Evolutionary conservation across 2,113 vertebrate species (phyloP).

Genomic region (Gavialis gangeticus): DNA sequence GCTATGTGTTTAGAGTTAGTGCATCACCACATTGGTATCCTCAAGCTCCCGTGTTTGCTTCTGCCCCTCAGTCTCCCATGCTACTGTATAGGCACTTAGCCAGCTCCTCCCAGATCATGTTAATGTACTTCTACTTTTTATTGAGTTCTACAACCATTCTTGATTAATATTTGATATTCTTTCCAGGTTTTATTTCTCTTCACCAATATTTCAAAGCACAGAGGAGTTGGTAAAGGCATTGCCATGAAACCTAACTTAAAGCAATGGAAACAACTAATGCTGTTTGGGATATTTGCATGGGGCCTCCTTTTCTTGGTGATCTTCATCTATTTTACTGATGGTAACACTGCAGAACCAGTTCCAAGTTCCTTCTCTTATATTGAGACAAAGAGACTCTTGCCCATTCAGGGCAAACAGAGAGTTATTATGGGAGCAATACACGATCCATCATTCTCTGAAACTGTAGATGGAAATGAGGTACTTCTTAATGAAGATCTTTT

Average conservation of each 20-base stretch:
- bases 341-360: constrained; percentile 84
- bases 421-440: constrained; percentile 85
- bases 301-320: constrained; percentile 91
- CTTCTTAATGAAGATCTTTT: constrained; percentile 55
- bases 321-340: constrained; percentile 95
- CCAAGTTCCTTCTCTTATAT: constrained; percentile 87
- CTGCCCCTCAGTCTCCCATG: neutral
- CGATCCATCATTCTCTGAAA: constrained; percentile 73
- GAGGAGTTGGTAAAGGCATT: constrained; percentile 64
- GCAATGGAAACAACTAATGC: constrained; percentile 93
- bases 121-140: constrained; percentile 5
- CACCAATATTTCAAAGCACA: constrained; percentile 58
- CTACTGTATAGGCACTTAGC: neutral
- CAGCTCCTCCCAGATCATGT: neutral
- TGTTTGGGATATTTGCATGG: constrained; percentile 93
- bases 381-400: constrained; percentile 88
- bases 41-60: constrained; percentile 36
- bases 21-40: constrained; percentile 21
- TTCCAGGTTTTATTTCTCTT: constrained; percentile 73
- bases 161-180: constrained; percentile 53
- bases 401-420: constrained; percentile 87
- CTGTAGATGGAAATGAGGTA: constrained; percentile 63
- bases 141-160: neutral
- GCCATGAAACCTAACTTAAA: constrained; percentile 96
- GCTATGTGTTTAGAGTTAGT: constrained; percentile 28